Conservation (phyloP, 2,797 vertebrate genomes). For the Eulemur mongoz region DNA sequence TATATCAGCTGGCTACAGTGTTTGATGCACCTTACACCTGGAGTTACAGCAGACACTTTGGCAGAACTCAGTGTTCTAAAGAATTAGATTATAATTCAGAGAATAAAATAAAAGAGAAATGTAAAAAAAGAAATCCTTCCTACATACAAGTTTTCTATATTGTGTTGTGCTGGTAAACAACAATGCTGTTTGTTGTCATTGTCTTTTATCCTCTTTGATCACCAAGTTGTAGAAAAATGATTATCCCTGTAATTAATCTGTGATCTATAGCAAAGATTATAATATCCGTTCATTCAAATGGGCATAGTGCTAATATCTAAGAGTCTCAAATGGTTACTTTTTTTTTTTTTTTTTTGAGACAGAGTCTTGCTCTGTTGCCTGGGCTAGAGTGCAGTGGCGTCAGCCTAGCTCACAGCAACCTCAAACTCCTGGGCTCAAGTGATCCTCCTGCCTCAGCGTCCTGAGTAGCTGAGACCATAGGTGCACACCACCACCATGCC, state of each 20-base stretch:
- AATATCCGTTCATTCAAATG: background rate
- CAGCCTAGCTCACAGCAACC: too few relatives aligned
- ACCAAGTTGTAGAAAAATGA: background rate
- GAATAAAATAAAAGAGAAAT: background rate
- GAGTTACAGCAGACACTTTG: background rate
- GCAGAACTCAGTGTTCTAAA: background rate
- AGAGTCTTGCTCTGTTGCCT: too few relatives aligned
- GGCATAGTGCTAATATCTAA: background rate
- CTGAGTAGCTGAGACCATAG: too few relatives aligned
- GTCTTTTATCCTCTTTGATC: background rate
- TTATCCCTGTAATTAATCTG: background rate
- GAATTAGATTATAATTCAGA: background rate
- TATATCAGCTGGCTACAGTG: background rate
- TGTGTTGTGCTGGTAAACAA: background rate
- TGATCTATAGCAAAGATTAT: background rate
- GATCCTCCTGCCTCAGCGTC: too few relatives aligned
- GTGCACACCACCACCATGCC: too few relatives aligned
- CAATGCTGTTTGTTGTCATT: background rate
- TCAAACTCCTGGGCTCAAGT: too few relatives aligned
- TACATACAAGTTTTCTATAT: background rate
- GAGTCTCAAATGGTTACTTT: background rate
- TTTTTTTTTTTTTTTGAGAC: too few relatives aligned
- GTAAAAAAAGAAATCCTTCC: background rate
- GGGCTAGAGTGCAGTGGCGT: too few relatives aligned
- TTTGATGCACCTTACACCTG: background rate